These are phyloP conservation scores for Ibidorhyncha struthersii DNA, from an alignment of 2,113 vertebrate genomes.

Conservation along the genomic window DNA sequence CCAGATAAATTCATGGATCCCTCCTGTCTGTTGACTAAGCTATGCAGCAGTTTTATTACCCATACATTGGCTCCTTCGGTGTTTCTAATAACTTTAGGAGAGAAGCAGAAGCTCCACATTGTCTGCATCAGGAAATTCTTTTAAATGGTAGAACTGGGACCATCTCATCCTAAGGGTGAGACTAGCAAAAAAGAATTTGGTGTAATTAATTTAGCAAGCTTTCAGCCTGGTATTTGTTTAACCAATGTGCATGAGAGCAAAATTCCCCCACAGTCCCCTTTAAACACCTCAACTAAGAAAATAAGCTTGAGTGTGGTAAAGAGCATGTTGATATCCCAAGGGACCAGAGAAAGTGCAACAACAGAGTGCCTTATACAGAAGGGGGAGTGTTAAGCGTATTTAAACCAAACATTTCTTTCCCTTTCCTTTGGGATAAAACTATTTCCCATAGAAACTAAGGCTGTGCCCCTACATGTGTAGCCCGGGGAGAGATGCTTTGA, in stretches of 20 bases:
- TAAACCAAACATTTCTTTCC: slow-evolving; percentile 69
- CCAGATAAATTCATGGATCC: not conserved
- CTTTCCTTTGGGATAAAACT: slow-evolving; percentile 74
- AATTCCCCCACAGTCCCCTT: not conserved
- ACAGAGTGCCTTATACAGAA: slow-evolving; percentile 37
- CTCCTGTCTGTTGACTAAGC: not conserved
- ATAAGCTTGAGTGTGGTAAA: slow-evolving; percentile 34
- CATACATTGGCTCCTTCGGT: not conserved
- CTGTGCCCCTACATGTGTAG: slow-evolving; percentile 73
- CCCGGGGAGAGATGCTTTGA: slow-evolving; percentile 73
- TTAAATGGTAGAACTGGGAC: not conserved
- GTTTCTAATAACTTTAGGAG: not conserved
- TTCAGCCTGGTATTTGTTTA: slow-evolving; percentile 28
- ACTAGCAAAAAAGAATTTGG: not conserved
- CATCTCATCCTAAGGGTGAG: not conserved
- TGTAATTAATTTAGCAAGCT: slow-evolving; percentile 20
- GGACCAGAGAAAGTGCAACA: slow-evolving; percentile 49
- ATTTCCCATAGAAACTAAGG: slow-evolving; percentile 76
- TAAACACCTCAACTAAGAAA: slow-evolving; percentile 54
- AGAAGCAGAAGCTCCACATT: not conserved
- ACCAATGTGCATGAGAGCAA: not conserved
- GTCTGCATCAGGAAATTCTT: not conserved
- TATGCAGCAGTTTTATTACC: not conserved
- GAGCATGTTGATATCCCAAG: slow-evolving; percentile 17
- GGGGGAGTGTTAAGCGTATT: slow-evolving; percentile 56